Conservation (phyloP, 2,113 vertebrate genomes). For the Gymnobelideus leadbeateri region DNA sequence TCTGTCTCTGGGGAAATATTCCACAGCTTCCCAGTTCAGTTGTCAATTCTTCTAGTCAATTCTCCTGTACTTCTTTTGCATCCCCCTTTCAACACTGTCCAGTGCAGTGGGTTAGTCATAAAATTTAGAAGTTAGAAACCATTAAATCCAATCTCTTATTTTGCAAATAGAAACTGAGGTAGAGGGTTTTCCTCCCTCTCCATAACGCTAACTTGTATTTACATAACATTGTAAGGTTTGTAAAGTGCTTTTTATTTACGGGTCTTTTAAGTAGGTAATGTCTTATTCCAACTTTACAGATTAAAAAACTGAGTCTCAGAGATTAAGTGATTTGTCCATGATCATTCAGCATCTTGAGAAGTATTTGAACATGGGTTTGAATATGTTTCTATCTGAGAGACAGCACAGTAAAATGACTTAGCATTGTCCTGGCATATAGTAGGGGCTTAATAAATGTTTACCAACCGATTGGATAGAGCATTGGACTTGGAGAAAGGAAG, state of each 20-base stretch:
- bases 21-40: neutral
- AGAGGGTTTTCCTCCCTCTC: neutral
- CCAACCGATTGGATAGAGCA: neutral
- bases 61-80: neutral
- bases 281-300: neutral
- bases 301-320: neutral
- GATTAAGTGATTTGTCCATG: neutral
- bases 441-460: neutral
- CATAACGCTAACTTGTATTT: neutral
- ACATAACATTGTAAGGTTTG: neutral
- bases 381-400: neutral
- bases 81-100: neutral
- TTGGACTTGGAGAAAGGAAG: neutral
- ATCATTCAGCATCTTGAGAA: neutral
- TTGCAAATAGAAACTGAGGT: neutral
- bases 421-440: neutral
- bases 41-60: neutral
- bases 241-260: neutral
- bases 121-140: neutral
- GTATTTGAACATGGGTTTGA: neutral
- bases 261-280: neutral
- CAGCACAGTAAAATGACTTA: neutral
- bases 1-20: neutral
- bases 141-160: neutral
- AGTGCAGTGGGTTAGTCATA: neutral